A percentile compares a stretch with the other conserved stretches of the same genome.
Conservation (phyloP, 2,888 invertebrate genomes). For the Drosophila quinaria region DNA sequence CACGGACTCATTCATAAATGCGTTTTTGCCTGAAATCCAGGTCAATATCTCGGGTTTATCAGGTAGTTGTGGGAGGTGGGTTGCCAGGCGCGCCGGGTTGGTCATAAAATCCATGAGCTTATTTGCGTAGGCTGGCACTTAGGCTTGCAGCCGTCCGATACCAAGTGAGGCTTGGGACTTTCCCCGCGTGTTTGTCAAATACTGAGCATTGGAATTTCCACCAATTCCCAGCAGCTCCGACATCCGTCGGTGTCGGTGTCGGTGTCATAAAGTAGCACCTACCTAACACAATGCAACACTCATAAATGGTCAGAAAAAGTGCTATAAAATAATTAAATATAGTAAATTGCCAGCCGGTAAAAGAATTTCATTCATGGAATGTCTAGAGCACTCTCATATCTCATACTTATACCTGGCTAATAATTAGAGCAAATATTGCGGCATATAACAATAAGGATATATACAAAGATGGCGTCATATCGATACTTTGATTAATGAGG, state of each 20-base stretch:
- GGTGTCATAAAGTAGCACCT: conserved; percentile 68
- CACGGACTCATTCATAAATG: conserved; percentile 73
- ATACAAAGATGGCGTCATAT: conserved; percentile 47
- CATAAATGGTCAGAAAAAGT: conserved; percentile 61
- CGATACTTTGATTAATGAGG: conserved; percentile 69
- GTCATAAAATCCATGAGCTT: conserved; percentile 63
- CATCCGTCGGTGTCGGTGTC: conserved; percentile 24
- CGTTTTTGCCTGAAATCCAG: conserved; percentile 46
- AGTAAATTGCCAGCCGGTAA: conserved; percentile 27
- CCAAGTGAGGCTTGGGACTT: conserved; percentile 52
- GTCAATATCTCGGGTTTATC: conserved; percentile 11
- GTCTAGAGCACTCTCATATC: conserved; percentile 22
- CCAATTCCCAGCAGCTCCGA: conserved; percentile 42
- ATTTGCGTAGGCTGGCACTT: conserved; percentile 76
- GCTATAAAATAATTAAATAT: conserved; percentile 69
- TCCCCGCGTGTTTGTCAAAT: conserved; percentile 64
- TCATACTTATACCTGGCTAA: conserved; percentile 18
- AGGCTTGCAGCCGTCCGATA: conserved; percentile 63
- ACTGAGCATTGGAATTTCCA: conserved; percentile 70
- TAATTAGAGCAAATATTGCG: conserved; percentile 57
- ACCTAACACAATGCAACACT: conserved; percentile 60
- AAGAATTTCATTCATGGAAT: conserved; percentile 71
- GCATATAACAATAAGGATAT: conserved; percentile 49
- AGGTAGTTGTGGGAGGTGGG: conserved; percentile 49
- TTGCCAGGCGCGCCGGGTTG: conserved; percentile 30